A percentile compares a stretch with the other conserved stretches of the same genome.
phyloP scores from a whole-genome alignment of 2,797 vertebrate genomes.

The Malacoctenus gilli region DNA sequence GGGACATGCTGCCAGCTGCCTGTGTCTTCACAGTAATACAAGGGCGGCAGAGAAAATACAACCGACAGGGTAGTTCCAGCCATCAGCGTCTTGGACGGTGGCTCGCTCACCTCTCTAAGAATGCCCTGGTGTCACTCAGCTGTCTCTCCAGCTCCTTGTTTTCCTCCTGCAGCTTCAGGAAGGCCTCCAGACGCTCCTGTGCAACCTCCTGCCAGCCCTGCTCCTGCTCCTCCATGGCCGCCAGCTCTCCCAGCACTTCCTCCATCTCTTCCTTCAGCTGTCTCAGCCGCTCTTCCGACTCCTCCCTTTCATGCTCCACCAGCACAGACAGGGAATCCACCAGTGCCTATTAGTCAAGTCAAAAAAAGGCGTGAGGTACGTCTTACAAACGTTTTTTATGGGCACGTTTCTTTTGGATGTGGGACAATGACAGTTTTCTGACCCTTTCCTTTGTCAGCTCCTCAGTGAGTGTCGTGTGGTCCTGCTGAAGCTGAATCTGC shows the following conservation, averaged over 20 bases:
- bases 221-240: slow-evolving; percentile 84
- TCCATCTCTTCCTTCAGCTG: slow-evolving; percentile 87
- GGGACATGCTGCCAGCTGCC: slow-evolving; percentile 5
- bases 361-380: background rate
- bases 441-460: slow-evolving; percentile 88
- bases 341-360: slow-evolving; percentile 80
- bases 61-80: background rate
- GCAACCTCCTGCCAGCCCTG: slow-evolving; percentile 73
- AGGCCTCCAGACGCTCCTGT: slow-evolving; percentile 65
- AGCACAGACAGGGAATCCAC: slow-evolving; percentile 80
- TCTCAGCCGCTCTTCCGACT: slow-evolving; percentile 80
- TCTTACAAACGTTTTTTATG: background rate
- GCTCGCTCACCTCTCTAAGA: slow-evolving; percentile 83
- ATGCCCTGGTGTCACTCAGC: slow-evolving; percentile 67
- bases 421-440: background rate
- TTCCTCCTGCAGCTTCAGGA: slow-evolving; percentile 79
- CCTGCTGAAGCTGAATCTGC: slow-evolving; percentile 78
- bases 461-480: slow-evolving; percentile 65
- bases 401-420: background rate
- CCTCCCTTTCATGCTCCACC: slow-evolving; percentile 80
- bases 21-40: slow-evolving; percentile 10
- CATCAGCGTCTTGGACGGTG: background rate
- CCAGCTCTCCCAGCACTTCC: slow-evolving; percentile 86
- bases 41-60: background rate
- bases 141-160: slow-evolving; percentile 72